A percentile compares a stretch with the other conserved stretches of the same genome.
phyloP scores from a whole-genome alignment of 2,797 vertebrate genomes.

The Choloepus didactylus region DNA sequence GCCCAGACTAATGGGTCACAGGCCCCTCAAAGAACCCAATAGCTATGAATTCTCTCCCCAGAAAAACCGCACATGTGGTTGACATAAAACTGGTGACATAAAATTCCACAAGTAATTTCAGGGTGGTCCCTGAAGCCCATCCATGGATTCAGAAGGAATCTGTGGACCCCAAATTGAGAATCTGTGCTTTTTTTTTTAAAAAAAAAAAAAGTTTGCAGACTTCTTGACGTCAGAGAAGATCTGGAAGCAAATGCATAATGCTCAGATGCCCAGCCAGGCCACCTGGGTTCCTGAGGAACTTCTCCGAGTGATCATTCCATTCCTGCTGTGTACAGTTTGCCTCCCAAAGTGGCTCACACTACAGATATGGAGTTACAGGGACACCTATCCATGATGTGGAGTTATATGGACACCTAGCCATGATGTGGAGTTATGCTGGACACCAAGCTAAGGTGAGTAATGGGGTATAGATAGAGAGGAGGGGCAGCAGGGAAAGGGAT shows the following conservation, averaged over 20 bases:
- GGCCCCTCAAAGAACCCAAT: neutral
- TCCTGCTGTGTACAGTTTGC: no score
- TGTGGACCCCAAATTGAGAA: neutral
- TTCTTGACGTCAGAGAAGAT: neutral
- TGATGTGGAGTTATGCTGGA: accelerated
- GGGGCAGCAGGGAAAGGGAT: neutral
- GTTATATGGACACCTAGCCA: neutral
- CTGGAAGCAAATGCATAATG: neutral
- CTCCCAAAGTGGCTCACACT: neutral
- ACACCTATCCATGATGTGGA: neutral
- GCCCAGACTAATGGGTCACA: neutral
- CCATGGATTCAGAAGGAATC: neutral
- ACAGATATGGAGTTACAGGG: neutral
- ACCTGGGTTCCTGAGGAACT: neutral
- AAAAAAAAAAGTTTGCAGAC: neutral
- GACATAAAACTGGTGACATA: neutral
- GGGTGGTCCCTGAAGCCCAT: neutral
- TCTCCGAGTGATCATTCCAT: accelerated
- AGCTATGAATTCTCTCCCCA: neutral
- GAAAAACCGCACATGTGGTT: neutral
- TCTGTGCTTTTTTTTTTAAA: neutral
- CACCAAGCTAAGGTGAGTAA: neutral
- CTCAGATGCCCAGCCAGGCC: neutral
- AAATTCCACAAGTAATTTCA: neutral
- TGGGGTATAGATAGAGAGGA: no score